phyloP scores from a whole-genome alignment of 2,113 vertebrate species.

The Equus quagga region DNA sequence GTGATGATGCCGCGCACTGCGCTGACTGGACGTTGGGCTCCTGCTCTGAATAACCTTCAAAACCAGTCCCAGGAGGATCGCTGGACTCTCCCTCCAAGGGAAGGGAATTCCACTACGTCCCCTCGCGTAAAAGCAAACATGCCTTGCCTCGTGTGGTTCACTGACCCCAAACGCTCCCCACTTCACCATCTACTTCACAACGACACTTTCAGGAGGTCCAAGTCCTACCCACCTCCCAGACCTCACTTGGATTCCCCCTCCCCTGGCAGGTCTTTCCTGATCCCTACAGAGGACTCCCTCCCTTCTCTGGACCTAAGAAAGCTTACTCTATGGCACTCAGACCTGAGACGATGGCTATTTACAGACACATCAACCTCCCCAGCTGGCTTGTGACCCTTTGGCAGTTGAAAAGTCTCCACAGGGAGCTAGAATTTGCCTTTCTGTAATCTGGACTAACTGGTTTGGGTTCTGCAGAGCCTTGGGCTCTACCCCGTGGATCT shows the following conservation, averaged over 20 bases:
- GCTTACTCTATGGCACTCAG: not conserved
- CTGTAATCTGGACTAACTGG: not conserved
- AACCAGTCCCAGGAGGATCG: not conserved
- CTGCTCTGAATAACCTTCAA: slow-evolving; percentile 6
- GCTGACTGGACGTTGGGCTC: not conserved
- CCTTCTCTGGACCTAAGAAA: not conserved
- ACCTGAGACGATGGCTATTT: not conserved
- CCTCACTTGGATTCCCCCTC: not conserved
- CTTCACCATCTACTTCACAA: not conserved
- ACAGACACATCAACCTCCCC: not conserved
- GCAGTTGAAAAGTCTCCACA: not conserved
- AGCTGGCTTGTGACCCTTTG: not conserved
- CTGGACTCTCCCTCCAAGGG: not conserved
- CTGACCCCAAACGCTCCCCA: not conserved
- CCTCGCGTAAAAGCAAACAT: not conserved
- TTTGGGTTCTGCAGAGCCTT: not conserved
- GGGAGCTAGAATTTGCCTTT: not conserved
- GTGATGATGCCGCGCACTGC: not conserved
- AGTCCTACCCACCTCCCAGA: not conserved
- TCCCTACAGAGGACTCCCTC: not conserved
- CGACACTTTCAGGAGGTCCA: not conserved
- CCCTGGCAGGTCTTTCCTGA: not conserved
- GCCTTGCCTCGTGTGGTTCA: not conserved
- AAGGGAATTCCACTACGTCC: not conserved
- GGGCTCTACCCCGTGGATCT: not conserved